These are phyloP conservation scores for Fringilla coelebs DNA, from an alignment of 2,797 vertebrate genomes.

Conservation along the genomic window DNA sequence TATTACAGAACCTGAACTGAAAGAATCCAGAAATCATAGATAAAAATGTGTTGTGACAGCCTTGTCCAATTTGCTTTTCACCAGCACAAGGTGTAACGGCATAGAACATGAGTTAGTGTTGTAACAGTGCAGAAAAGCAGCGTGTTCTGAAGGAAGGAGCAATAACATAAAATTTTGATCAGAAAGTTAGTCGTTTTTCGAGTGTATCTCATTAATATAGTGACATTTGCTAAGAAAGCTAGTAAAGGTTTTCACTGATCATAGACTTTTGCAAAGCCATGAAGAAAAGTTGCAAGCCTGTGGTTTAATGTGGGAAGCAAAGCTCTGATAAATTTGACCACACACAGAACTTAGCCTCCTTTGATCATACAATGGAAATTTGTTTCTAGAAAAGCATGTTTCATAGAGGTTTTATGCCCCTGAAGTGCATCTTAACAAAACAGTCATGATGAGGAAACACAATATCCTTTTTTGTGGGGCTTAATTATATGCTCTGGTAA, in stretches of 20 bases:
- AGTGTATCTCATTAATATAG: neutral
- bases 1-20: neutral
- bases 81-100: fast-evolving
- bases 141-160: neutral
- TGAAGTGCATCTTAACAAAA: constrained; percentile 33
- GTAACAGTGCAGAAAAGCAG: neutral
- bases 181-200: neutral
- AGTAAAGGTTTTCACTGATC: neutral
- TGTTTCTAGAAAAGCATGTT: neutral
- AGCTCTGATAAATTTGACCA: neutral
- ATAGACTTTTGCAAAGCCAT: neutral
- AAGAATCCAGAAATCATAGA: neutral
- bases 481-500: constrained; percentile 16
- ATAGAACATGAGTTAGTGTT: neutral
- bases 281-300: neutral
- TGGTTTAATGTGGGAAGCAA: neutral
- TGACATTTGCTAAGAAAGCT: too few species aligned
- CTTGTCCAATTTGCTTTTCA: neutral
- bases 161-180: neutral
- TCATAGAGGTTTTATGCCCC: neutral
- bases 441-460: neutral
- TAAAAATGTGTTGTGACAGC: neutral
- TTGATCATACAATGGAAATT: neutral
- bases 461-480: constrained; percentile 6
- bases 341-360: neutral